Conservation (phyloP, 2,888 invertebrate genomes). For the Platycheirus albimanus region DNA sequence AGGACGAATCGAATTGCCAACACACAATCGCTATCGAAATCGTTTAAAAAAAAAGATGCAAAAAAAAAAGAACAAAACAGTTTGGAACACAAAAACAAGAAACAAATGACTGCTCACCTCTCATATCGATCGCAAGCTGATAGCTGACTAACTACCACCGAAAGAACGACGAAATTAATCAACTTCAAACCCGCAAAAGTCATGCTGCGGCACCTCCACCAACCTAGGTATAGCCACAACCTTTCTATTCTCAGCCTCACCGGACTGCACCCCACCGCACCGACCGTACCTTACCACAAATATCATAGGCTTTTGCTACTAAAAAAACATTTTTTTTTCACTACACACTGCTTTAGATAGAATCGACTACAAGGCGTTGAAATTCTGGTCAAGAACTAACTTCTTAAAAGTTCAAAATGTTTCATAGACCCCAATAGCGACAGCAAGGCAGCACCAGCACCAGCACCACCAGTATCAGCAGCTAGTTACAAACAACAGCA, state of each 20-base stretch:
- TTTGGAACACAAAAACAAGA: too few species aligned
- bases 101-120: conserved; percentile 72
- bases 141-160: conserved; percentile 67
- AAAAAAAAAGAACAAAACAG: conserved; percentile 23
- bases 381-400: conserved; percentile 76
- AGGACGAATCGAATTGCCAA: conserved; percentile 18
- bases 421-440: conserved; percentile 67
- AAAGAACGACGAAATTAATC: conserved; percentile 72
- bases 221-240: conserved; percentile 30
- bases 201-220: conserved; percentile 69
- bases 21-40: conserved; percentile 61
- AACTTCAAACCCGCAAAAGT: conserved; percentile 67
- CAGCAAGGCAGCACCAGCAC: conserved; percentile 21
- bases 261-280: too few species aligned
- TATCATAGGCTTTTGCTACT: conserved; percentile 2
- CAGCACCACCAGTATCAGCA: neutral
- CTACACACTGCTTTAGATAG: conserved; percentile 40
- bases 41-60: conserved; percentile 72
- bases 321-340: conserved; percentile 4
- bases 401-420: conserved; percentile 75
- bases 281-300: neutral
- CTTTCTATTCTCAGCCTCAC: conserved; percentile 65
- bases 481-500: neutral
- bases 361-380: conserved; percentile 70
- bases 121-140: conserved; percentile 67